These are phyloP conservation scores for Scolopax rusticola DNA, from an alignment of 2,797 vertebrate genomes.

Conservation along the genomic window DNA sequence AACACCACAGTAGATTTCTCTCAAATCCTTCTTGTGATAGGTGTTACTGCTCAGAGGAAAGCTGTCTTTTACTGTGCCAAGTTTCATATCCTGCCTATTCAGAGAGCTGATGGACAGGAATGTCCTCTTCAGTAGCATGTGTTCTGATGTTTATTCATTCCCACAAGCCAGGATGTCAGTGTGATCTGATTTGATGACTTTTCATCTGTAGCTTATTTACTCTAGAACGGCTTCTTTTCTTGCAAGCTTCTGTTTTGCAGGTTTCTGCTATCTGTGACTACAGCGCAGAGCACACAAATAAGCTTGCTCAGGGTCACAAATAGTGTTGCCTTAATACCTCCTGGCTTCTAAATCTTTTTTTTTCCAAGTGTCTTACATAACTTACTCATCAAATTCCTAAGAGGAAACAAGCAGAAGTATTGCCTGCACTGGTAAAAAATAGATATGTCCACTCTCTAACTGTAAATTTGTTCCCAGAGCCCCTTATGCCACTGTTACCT, in stretches of 20 bases:
- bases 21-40: background rate
- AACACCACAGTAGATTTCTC: background rate
- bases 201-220: slow-evolving; percentile 23
- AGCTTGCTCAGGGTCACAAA: background rate
- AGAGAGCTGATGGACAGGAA: background rate
- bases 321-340: background rate
- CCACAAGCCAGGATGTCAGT: background rate
- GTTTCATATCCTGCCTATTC: background rate
- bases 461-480: background rate
- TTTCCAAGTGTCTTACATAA: background rate
- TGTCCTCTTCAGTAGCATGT: background rate
- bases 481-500: background rate
- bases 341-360: background rate
- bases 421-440: background rate
- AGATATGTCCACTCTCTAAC: background rate
- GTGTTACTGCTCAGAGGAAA: background rate
- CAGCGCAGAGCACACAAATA: background rate
- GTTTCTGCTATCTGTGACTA: background rate
- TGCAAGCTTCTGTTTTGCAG: background rate
- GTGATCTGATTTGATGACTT: background rate
- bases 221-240: slow-evolving; percentile 15
- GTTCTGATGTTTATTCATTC: background rate
- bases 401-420: background rate
- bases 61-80: background rate
- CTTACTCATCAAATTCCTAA: background rate